These are phyloP conservation scores for Neotoma lepida DNA, from an alignment of 2,113 vertebrate species.

Conservation along the genomic window DNA sequence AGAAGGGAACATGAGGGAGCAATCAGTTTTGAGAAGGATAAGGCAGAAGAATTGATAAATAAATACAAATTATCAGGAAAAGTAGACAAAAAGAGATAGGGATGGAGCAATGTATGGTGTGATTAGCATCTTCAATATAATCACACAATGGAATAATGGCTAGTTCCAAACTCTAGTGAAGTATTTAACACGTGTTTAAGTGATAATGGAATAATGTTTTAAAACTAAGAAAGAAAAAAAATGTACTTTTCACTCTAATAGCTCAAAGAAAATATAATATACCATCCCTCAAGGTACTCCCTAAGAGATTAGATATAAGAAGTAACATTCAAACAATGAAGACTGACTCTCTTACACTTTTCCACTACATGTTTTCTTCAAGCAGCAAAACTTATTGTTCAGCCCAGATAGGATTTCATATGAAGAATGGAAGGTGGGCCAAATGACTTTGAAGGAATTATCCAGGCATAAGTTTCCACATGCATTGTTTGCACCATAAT, in stretches of 20 bases:
- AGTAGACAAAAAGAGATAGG: background rate
- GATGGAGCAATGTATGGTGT: background rate
- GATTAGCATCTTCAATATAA: slow-evolving; percentile 8
- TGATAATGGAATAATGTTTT: slow-evolving; percentile 22
- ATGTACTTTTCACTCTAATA: background rate
- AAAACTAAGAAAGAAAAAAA: slow-evolving; percentile 45
- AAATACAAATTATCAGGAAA: background rate
- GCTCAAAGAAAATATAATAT: slow-evolving; percentile 8
- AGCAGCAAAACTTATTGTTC: slow-evolving; percentile 11
- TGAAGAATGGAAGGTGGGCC: background rate
- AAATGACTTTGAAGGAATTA: slow-evolving; percentile 16
- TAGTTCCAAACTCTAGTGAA: slow-evolving; percentile 41
- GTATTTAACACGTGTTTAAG: background rate
- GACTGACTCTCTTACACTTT: slow-evolving; percentile 5
- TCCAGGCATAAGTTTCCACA: slow-evolving; percentile 8
- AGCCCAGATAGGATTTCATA: background rate
- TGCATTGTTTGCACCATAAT: background rate
- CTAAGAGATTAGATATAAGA: slow-evolving; percentile 32
- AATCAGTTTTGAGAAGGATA: background rate
- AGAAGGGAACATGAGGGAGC: background rate
- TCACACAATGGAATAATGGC: slow-evolving; percentile 6
- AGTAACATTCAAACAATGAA: slow-evolving; percentile 9
- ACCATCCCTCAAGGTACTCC: background rate
- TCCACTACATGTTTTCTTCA: background rate
- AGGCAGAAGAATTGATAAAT: slow-evolving; percentile 31